Percentiles rank a stretch among this genome's conserved stretches.
Evolutionary conservation across 2,797 vertebrate genomes (phyloP).

Genomic region (Morus bassanus): DNA sequence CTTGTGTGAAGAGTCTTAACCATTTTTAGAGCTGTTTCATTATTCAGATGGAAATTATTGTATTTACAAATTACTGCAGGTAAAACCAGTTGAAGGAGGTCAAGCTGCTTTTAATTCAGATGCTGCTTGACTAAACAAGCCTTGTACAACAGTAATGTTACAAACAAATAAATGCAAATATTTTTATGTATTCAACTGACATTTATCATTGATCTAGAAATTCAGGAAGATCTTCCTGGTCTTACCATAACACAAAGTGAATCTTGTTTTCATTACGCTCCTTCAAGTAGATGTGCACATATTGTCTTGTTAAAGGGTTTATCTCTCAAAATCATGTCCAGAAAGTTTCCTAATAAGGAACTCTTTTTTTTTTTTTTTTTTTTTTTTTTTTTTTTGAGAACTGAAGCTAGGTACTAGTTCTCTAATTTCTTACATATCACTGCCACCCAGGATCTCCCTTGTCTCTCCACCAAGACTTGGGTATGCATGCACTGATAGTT

Average conservation of each 20-base stretch:
- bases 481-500: not conserved
- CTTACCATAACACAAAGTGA: slow-evolving; percentile 23
- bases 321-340: slow-evolving; percentile 35
- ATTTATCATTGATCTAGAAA: not conserved
- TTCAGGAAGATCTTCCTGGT: not conserved
- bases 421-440: not conserved
- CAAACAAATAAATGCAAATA: not conserved
- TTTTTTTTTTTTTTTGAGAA: not conserved
- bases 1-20: not conserved
- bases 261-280: not conserved
- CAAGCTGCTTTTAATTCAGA: not conserved
- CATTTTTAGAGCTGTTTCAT: not conserved
- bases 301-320: not conserved
- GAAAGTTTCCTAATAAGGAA: not conserved
- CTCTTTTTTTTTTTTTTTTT: not conserved
- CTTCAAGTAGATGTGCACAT: not conserved
- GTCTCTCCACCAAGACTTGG: not conserved
- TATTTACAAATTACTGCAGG: not conserved
- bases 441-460: not conserved
- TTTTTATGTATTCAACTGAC: not conserved
- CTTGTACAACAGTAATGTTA: not conserved
- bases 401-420: not conserved
- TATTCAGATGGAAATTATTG: not conserved
- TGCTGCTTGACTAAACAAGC: not conserved
- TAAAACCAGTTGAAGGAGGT: not conserved